Evolutionary conservation across 2,888 invertebrate species (phyloP).

Genomic region (Lymantria dispar): DNA sequence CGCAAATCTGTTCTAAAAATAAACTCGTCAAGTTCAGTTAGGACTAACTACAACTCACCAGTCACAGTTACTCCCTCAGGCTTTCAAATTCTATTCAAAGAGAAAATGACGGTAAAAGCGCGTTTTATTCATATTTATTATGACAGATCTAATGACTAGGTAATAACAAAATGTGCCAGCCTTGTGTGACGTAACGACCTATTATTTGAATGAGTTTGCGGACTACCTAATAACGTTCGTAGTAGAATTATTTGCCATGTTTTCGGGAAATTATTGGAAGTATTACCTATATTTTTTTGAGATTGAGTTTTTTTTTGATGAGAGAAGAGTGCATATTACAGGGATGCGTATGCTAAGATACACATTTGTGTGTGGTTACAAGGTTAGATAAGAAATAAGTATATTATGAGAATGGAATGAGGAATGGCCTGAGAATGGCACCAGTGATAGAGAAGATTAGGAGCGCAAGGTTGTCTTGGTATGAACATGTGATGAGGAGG

Average conservation of each 20-base stretch:
- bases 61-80: conserved; percentile 29
- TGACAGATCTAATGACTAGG: conserved; percentile 9
- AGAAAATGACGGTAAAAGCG: conserved; percentile 1
- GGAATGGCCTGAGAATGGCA: too few species aligned
- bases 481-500: too few species aligned
- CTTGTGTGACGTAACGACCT: background rate
- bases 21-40: conserved; percentile 38
- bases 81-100: conserved; percentile 27
- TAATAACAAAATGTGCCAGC: background rate
- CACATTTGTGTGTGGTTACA: too few species aligned
- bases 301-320: too few species aligned
- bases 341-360: too few species aligned
- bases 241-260: background rate
- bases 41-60: conserved; percentile 40
- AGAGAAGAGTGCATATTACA: too few species aligned
- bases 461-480: too few species aligned
- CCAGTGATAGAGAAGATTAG: too few species aligned
- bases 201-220: background rate
- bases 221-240: background rate
- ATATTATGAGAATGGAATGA: too few species aligned
- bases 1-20: conserved; percentile 21
- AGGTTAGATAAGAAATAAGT: too few species aligned
- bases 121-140: conserved; percentile 23
- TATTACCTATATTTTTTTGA: too few species aligned
- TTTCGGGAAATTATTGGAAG: background rate